Conservation (phyloP, 2,113 vertebrate species). For the Dicerorhinus sumatrensis region DNA sequence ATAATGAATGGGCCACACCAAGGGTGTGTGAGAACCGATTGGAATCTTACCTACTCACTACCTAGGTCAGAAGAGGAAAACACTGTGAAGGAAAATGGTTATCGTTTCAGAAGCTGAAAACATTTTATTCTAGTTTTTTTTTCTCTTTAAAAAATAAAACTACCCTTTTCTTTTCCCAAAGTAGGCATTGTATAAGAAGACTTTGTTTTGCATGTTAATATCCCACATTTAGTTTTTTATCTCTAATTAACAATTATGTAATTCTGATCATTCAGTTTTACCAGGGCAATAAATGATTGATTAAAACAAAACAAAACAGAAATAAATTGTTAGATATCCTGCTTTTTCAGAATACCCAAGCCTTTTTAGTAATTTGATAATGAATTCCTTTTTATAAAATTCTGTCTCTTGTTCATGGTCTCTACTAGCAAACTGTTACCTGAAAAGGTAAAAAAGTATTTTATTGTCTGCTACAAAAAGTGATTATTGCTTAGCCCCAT, state of each 20-base stretch:
- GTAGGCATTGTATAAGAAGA: not conserved
- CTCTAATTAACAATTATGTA: slow-evolving; percentile 76
- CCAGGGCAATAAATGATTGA: slow-evolving; percentile 30
- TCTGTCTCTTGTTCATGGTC: not conserved
- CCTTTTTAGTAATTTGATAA: slow-evolving; percentile 49
- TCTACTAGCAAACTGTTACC: not conserved
- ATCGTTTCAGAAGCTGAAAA: slow-evolving; percentile 29
- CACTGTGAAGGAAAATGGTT: slow-evolving; percentile 28
- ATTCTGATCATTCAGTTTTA: slow-evolving; percentile 78
- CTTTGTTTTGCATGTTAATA: slow-evolving; percentile 31
- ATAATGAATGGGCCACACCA: slow-evolving; percentile 71
- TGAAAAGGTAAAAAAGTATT: slow-evolving; percentile 34
- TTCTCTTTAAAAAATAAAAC: slow-evolving; percentile 20
- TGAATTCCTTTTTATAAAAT: slow-evolving; percentile 56
- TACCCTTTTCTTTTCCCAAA: not conserved
- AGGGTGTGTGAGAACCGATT: slow-evolving; percentile 78
- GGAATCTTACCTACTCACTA: slow-evolving; percentile 78
- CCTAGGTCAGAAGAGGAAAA: slow-evolving; percentile 59
- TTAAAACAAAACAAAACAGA: slow-evolving; percentile 45
- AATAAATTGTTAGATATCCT: not conserved
- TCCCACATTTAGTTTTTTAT: slow-evolving; percentile 66
- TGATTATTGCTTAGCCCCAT: not conserved
- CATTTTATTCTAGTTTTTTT: slow-evolving; percentile 29
- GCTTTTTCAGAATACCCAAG: slow-evolving; percentile 53
- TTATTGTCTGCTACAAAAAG: slow-evolving; percentile 44